These are phyloP conservation scores for Drosophila dunni DNA, from an alignment of 1,140 invertebrate genomes.

Conservation along the genomic window DNA sequence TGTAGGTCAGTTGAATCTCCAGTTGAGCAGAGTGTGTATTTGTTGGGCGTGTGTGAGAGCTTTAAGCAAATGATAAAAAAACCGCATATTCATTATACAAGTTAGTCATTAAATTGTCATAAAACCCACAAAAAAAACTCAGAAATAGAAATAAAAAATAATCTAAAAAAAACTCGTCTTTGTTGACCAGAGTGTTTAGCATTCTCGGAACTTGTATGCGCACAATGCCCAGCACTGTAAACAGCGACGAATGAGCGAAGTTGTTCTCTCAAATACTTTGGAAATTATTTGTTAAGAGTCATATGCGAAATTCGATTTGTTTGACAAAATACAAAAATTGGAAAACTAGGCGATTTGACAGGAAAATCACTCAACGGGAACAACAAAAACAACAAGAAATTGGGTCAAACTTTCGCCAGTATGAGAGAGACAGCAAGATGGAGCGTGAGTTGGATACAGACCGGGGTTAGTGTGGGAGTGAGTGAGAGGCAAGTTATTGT, in stretches of 20 bases:
- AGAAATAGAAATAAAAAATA: too few relatives aligned
- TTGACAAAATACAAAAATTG: conserved; percentile 21
- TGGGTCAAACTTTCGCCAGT: conserved; percentile 68
- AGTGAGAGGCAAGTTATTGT: conserved; percentile 24
- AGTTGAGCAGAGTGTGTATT: neutral
- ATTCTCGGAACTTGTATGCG: conserved; percentile 20
- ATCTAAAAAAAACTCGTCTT: conserved; percentile 17
- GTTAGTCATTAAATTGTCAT: conserved; percentile 46
- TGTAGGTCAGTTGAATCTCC: conserved; percentile 61
- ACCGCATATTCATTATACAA: conserved; percentile 37
- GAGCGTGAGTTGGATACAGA: neutral
- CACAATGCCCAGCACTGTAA: conserved; percentile 47
- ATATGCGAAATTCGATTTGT: conserved; percentile 1
- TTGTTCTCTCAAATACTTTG: neutral
- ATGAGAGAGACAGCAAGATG: conserved; percentile 1
- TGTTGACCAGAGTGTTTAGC: conserved; percentile 71
- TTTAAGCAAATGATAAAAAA: conserved; percentile 17
- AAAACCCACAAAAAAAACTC: conserved; percentile 2
- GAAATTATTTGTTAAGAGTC: too few relatives aligned
- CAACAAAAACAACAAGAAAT: conserved; percentile 49
- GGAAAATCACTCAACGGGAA: conserved; percentile 53
- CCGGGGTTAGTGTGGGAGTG: neutral
- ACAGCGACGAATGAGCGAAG: neutral
- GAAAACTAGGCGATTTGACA: conserved; percentile 39
- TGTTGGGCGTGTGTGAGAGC: neutral